A percentile compares a stretch with the other conserved stretches of the same genome.
Conservation (phyloP, 1,140 invertebrate species). For the Papilio glaucus region DNA sequence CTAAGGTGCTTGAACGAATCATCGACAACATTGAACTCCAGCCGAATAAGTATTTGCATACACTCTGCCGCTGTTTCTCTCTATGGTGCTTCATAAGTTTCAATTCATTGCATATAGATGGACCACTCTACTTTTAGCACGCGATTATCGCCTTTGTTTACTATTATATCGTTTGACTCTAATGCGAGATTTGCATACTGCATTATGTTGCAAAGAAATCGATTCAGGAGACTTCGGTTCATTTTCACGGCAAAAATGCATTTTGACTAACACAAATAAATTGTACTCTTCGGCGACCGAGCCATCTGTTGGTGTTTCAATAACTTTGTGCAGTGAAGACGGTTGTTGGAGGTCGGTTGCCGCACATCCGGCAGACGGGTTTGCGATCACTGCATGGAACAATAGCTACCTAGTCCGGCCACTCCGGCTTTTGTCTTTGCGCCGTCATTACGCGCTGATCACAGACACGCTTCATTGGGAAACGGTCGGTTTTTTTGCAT, state of each 20-base stretch:
- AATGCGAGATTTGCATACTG: not conserved
- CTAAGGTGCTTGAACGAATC: too few relatives aligned
- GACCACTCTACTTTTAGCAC: not conserved
- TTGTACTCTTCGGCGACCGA: not conserved
- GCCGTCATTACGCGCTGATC: not conserved
- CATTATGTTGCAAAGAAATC: not conserved
- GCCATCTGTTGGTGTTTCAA: not conserved
- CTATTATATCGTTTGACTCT: not conserved
- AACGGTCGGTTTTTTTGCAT: not conserved
- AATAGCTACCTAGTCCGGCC: too few relatives aligned
- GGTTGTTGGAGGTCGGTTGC: too few relatives aligned
- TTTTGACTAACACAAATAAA: not conserved
- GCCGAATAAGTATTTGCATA: slow-evolving; percentile 7
- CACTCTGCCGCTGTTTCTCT: slow-evolving; percentile 14
- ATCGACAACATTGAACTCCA: not conserved
- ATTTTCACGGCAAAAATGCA: not conserved
- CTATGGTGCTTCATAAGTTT: not conserved
- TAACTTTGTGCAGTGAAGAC: not conserved
- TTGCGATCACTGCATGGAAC: too few relatives aligned
- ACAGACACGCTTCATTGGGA: not conserved
- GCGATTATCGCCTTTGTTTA: slow-evolving; percentile 13
- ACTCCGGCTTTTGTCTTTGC: not conserved
- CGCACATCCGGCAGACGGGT: too few relatives aligned
- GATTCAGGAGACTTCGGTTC: too few relatives aligned
- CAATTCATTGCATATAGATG: slow-evolving; percentile 20